Evolutionary conservation across 2,113 vertebrate genomes (phyloP).

Genomic region (Cynoglossus semilaevis): DNA sequence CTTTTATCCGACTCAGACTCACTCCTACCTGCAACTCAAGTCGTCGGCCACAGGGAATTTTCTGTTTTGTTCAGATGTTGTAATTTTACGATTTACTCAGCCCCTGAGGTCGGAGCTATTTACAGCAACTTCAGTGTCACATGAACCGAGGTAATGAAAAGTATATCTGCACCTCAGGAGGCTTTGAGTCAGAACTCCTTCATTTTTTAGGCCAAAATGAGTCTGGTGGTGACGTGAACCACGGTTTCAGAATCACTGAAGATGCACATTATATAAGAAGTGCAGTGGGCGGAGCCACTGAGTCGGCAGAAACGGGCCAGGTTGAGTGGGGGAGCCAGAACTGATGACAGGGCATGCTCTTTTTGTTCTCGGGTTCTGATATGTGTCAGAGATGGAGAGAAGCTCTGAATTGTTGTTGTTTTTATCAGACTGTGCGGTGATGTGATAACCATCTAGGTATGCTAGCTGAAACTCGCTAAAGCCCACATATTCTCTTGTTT

Average conservation of each 20-base stretch:
- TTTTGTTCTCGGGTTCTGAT: not conserved
- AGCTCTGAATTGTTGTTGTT: not conserved
- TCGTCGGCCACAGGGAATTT: too few relatives aligned
- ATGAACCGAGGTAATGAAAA: constrained; percentile 6
- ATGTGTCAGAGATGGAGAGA: not conserved
- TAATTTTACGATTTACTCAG: too few relatives aligned
- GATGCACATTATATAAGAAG: constrained; percentile 2
- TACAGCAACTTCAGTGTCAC: too few relatives aligned
- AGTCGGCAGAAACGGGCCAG: not conserved
- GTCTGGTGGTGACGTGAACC: constrained; percentile 27
- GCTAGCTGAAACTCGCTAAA: too few relatives aligned
- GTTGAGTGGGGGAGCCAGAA: not conserved
- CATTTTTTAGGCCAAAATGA: constrained; percentile 17
- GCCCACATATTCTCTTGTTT: too few relatives aligned
- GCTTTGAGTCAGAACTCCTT: not conserved
- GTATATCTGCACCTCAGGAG: constrained; percentile 4
- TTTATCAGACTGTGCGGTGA: too few relatives aligned
- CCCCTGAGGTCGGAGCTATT: too few relatives aligned
- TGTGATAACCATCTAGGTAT: too few relatives aligned
- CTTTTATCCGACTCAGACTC: too few relatives aligned
- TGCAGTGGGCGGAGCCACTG: not conserved
- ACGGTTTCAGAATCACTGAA: constrained; percentile 22
- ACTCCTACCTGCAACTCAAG: too few relatives aligned
- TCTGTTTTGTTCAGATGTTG: too few relatives aligned
- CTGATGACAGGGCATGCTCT: not conserved